Evolutionary conservation across 2,797 vertebrate species (phyloP).

Genomic region (Sphenodon punctatus): DNA sequence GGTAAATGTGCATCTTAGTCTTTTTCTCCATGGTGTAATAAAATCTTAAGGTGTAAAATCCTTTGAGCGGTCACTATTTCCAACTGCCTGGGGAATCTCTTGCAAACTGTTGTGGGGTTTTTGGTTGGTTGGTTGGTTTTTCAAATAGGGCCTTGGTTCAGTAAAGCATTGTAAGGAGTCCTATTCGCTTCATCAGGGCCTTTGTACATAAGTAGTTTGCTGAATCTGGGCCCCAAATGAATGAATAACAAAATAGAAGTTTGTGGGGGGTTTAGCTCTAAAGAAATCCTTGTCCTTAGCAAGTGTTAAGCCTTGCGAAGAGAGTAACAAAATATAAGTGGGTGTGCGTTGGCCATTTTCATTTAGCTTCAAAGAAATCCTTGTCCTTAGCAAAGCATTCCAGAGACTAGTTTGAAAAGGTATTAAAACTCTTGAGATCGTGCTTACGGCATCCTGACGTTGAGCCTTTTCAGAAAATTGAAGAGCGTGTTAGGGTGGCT

Average conservation of each 20-base stretch:
- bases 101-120: too few relatives aligned
- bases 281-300: too few relatives aligned
- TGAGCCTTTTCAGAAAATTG: background rate
- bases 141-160: background rate
- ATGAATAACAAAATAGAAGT: background rate
- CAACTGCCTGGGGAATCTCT: background rate
- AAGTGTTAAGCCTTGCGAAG: too few relatives aligned
- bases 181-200: too few relatives aligned
- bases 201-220: background rate
- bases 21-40: too few relatives aligned
- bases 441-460: background rate
- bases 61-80: too few relatives aligned
- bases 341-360: background rate
- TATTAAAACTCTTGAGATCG: background rate
- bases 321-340: too few relatives aligned
- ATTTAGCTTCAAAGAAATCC: background rate
- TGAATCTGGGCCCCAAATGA: background rate
- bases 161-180: background rate
- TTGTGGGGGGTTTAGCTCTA: background rate
- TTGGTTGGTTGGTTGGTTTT: too few relatives aligned
- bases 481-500: accelerated
- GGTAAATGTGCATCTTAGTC: too few relatives aligned
- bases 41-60: too few relatives aligned
- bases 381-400: background rate
- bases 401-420: background rate